Evolutionary conservation across 2,113 vertebrate genomes (phyloP), one percentile per base, ranked within the genome.

Genomic region (Micromys minutus): DNA sequence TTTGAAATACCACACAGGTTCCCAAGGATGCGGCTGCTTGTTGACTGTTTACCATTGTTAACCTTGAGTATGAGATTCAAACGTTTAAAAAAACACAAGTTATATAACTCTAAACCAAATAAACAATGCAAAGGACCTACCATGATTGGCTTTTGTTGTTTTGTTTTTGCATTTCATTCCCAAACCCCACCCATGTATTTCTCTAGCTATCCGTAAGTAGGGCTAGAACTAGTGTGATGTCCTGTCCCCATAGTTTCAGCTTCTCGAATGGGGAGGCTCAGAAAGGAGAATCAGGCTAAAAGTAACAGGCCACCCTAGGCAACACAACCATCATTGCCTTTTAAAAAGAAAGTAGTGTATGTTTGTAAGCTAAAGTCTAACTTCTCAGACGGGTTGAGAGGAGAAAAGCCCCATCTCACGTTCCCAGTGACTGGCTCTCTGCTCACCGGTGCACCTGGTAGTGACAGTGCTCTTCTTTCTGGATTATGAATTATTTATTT

Each of bases 401-500:
- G 92, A 95, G 42, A 65, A 92, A 92, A 52, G 22, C 39, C 29
- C 63, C 16, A 26, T 42, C 77, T 50, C 55, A 57, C 21, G 34
- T 87, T 92, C 88, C 93, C 52, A 93, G 34, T 76, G 79, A 24
- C 42, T 74, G 52, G 50, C 84, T 42, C 50, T 45, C 34, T 36
- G 63, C 90, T 16, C 90, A 29, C 88, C 61, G 12, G 42, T 52
- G 19, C 22, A 77, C 31, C 90, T 72, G n/a, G 29, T 59, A 84
- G 52, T 47, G 77, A 61, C 87, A 65, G 81, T 34, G 10, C 76
- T 85, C 34, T 96, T 93, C 76, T 90, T 61, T 90, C 95, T 84
- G 55, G 55, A 36, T 74, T 95, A 90, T 94, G 85, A 95, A 92
- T 96, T 84, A 88, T 86, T 96, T 91, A 94, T 90, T 90, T 89